Base-by-base conservation (phyloP, 2,888 invertebrate genomes). In the Catocala fraxini region DNA sequence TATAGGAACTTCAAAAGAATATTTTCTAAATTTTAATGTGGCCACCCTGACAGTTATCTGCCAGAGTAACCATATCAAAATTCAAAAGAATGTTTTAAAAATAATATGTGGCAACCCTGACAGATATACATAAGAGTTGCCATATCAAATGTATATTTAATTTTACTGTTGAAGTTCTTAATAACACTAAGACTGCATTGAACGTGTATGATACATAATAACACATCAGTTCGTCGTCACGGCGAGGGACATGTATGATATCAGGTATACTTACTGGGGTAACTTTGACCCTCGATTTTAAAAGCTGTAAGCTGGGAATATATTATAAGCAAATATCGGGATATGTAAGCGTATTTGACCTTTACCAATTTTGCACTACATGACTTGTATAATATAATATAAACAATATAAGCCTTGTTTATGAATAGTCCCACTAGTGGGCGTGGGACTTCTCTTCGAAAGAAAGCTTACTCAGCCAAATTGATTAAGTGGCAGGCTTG, bases 151-250 rank as follows among this genome's bases (percentile, higher is more conserved):
- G 10, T 51, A n/a, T 43, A 34, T 5, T 55, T 33, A 45, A 25
- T 25, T 25, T 25, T 25, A 3, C 56, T 46, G 39, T 58, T 71
- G 69, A 81, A 79, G 66, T 81, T 77, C 77, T 83, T 80, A 68
- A 78, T 79, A 80, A 71, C 46, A 63, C 66, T 65, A 82, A 88
- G 89, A 90, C 92, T 90, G 91, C 80, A 83, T 89, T 84, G 75
- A 72, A 82, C 76, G 83, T 88, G 86, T 86, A 84, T 83, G 84
- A 84, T 82, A 89, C 86, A 87, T 34, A 51, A 15, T 63, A 34
- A 46, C 9, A 55, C 13, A 49, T 56, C 11, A 25, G 12, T 35
- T 12, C 25, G 10, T 1, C n/a, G 10, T 6, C 12, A 15, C 12
- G 10, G 46, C 13, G 6, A 11, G 13, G 35, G 13, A 12, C 11